Evolutionary conservation across 2,888 invertebrate genomes (phyloP), one percentile per base, ranked within the genome.

Genomic region (Suillia variegata): DNA sequence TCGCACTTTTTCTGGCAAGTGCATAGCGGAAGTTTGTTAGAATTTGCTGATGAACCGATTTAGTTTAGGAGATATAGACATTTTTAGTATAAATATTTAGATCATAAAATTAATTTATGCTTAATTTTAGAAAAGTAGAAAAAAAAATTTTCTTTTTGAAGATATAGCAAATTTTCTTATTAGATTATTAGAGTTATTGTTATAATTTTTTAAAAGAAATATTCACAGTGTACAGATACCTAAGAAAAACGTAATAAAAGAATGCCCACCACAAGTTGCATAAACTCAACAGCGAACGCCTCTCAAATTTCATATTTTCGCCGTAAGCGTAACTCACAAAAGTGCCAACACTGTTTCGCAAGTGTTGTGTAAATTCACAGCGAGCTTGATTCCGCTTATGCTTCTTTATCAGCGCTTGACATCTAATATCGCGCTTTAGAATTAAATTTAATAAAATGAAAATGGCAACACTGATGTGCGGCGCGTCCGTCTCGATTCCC

Each of bases 401-500:
- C 18, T 17, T 5, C 64, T 70, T 72, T 72, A 72, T 72, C 72
- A 69, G 67, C 69, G 68, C 67, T 67, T 64, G 69, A 72, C 74
- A 72, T 72, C 75, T 74, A 72, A 72, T 72, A 72, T 67, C 63
- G 62, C 33, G 51, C 33, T 51, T 31, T 24, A 3, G 17, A 17
- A 18, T 74, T 74, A 73, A 75, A 71, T 75, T 75, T 75, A 73
- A 73, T 74, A 71, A 73, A 74, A 75, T 71, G 73, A 71, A 74
- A 51, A 33, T 34, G 34, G 13, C 20, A 26, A 26, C 51, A 33
- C 26, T 31, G 18, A 31, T 31, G 1, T 18, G 15, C n/a, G n/a
- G n/a, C n/a, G n/a, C n/a, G n/a, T n/a, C n/a, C 18, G 24, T 2
- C 17, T 18, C 18, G 21, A 12, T 17, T 57, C 6, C 45, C 45